Percentiles rank a stretch among this genome's conserved stretches.
Conservation (phyloP, 2,888 invertebrate genomes). For the Aethes cnicana region DNA sequence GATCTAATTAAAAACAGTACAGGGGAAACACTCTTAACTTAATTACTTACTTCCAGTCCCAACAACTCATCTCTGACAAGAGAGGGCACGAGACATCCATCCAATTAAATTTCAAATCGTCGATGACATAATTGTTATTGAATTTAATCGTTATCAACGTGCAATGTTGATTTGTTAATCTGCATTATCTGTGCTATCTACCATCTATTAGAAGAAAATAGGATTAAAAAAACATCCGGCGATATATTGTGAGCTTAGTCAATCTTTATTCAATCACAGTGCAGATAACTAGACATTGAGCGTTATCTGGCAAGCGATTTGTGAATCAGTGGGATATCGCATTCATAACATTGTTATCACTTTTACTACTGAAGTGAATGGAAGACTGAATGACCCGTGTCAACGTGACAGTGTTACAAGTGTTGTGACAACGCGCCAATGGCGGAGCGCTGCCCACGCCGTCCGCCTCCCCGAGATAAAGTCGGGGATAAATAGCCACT, state of each 20-base stretch:
- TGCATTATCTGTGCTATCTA: neutral
- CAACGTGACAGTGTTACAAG: constrained; percentile 37
- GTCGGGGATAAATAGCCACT: constrained; percentile 12
- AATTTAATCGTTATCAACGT: no score
- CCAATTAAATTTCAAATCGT: constrained; percentile 71
- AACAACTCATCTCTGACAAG: constrained; percentile 75
- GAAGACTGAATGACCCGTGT: constrained; percentile 41
- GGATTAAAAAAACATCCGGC: neutral
- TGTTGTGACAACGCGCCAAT: constrained; percentile 58
- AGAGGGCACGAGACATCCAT: constrained; percentile 73
- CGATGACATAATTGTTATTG: no score
- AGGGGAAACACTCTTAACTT: no score
- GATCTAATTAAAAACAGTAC: no score
- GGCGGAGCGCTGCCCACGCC: constrained; percentile 70
- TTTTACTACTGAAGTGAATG: constrained; percentile 28
- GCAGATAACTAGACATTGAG: no score
- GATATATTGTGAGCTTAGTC: constrained; percentile 4
- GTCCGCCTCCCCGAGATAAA: constrained; percentile 49
- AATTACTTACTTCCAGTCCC: constrained; percentile 80
- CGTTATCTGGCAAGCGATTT: neutral
- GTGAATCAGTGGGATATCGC: neutral
- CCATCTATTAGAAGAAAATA: neutral
- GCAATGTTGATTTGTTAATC: no score
- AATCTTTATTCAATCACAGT: neutral
- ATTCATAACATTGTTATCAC: constrained; percentile 32